Evolutionary conservation across 2,888 invertebrate species (phyloP).

Genomic region (Dasysyrphus albostriatus): DNA sequence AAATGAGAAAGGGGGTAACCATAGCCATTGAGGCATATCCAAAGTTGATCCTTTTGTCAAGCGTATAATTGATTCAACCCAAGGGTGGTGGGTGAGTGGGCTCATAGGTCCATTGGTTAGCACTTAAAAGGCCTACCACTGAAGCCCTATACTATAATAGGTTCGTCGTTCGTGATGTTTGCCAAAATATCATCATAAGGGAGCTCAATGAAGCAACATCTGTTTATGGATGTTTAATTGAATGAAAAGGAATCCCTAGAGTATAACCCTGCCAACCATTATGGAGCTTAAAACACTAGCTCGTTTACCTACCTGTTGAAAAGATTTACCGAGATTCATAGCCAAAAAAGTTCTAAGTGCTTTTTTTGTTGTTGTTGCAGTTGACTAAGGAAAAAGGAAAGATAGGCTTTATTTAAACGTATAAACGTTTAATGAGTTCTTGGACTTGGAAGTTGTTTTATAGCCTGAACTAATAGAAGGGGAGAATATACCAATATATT

Average conservation of each 20-base stretch:
- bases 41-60: constrained; percentile 28
- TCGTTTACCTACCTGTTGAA: constrained; percentile 54
- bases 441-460: constrained; percentile 18
- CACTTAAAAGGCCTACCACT: constrained; percentile 46
- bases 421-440: constrained; percentile 16
- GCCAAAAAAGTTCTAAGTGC: constrained; percentile 46
- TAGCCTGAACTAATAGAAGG: not conserved
- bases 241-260: constrained; percentile 41
- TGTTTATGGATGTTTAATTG: constrained; percentile 60
- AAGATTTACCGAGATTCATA: constrained; percentile 11
- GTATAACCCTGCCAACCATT: constrained; percentile 33
- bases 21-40: constrained; percentile 15
- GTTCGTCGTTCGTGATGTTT: constrained; percentile 55
- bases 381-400: not conserved
- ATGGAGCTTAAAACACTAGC: constrained; percentile 12
- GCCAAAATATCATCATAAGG: constrained; percentile 59
- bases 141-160: constrained; percentile 4
- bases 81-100: not conserved
- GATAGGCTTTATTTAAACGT: constrained; percentile 28
- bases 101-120: constrained; percentile 25
- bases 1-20: constrained; percentile 15
- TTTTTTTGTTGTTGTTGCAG: not conserved
- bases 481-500: constrained; percentile 1
- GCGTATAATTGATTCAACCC: constrained; percentile 51
- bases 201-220: constrained; percentile 31